These are phyloP conservation scores for Sphenodon punctatus DNA, from an alignment of 2,797 vertebrate genomes.

Conservation along the genomic window DNA sequence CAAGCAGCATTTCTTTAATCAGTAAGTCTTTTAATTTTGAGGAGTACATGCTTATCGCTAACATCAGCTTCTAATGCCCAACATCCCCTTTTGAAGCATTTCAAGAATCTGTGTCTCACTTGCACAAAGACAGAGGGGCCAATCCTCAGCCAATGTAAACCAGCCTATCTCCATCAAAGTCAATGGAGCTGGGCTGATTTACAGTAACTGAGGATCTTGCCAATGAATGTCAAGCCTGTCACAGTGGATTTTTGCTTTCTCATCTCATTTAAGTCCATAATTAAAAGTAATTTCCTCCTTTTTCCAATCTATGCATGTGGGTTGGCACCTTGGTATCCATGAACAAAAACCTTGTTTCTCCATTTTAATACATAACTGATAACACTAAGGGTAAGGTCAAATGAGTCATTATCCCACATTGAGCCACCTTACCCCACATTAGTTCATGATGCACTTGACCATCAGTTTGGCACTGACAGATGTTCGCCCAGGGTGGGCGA, in stretches of 20 bases:
- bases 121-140: background rate
- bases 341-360: no score
- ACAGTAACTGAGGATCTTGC: background rate
- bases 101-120: background rate
- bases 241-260: background rate
- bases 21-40: background rate
- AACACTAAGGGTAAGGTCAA: no score
- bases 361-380: no score
- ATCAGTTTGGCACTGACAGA: no score
- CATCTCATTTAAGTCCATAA: accelerated
- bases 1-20: constrained; percentile 19
- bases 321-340: no score
- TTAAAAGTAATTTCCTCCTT: background rate
- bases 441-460: no score
- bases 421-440: no score
- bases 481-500: no score
- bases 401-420: no score
- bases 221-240: background rate
- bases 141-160: background rate
- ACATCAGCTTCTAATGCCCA: background rate
- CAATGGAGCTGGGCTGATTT: background rate
- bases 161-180: background rate
- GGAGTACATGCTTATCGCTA: background rate
- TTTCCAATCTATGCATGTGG: background rate
- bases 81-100: background rate